These are phyloP conservation scores for Haliaeetus leucogaster DNA, from an alignment of 2,113 vertebrate species.

Conservation along the genomic window DNA sequence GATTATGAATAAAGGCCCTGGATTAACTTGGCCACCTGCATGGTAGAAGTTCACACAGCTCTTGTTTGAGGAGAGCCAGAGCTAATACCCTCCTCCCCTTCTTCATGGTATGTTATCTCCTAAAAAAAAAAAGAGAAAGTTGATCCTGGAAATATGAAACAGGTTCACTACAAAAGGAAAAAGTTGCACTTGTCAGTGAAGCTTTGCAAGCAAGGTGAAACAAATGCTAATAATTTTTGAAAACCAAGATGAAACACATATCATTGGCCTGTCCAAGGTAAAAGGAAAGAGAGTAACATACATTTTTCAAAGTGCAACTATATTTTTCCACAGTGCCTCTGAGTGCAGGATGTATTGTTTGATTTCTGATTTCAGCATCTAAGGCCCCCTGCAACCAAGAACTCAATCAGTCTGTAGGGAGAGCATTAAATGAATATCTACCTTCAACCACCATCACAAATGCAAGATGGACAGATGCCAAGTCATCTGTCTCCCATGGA, in stretches of 20 bases:
- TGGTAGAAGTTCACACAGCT: neutral
- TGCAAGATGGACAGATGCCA: neutral
- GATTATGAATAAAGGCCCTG: neutral
- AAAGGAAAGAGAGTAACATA: neutral
- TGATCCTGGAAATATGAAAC: neutral
- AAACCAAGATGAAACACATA: neutral
- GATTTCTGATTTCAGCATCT: neutral
- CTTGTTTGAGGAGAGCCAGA: neutral
- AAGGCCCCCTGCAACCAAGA: neutral
- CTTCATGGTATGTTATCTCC: neutral
- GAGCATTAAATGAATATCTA: neutral
- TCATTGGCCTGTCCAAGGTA: neutral
- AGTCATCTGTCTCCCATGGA: neutral
- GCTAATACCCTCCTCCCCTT: neutral
- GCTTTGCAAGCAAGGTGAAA: neutral
- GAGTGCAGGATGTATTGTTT: neutral
- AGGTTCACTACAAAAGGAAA: neutral
- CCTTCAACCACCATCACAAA: neutral
- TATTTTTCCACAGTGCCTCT: neutral
- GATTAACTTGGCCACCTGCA: neutral
- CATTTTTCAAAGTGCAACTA: neutral
- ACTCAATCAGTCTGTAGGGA: neutral
- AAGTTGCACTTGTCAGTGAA: neutral
- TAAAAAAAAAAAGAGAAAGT: neutral
- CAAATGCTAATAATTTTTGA: neutral